Evolutionary conservation across 92 coral and sea anemone genomes (phyloP), one percentile per base, ranked within the genome.

Genomic region (Blastomussa wellsi): DNA sequence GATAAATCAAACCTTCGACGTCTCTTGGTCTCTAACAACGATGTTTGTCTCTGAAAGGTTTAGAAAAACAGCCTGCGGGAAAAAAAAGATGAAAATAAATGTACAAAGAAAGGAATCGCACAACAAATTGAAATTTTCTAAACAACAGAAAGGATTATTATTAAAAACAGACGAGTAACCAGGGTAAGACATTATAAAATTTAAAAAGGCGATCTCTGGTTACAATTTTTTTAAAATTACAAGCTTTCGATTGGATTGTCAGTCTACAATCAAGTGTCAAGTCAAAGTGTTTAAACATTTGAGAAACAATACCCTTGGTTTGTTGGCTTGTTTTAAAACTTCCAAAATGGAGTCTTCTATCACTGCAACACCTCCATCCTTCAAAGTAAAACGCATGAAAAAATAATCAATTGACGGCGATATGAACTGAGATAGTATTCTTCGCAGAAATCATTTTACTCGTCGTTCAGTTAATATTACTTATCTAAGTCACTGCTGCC

Each of bases 11-110:
- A 94, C 98, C 90, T 94, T 90, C 4, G 93, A 90, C 17, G 98
- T 94, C 49, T 81, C 92, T 38, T 89, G 95, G 68, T 94, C 98
- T 22, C 87, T 86, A 15, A 94, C 98, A 35, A 87, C 83, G 33
- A 94, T 86, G 66, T 92, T 93, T 31, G 93, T 94, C 91, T 94
- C 98, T 22, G 94, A 87, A 44, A 94, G 86, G 74, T 91, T 90
- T 31, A 94, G 74, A 38, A 87, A 94, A 11, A 94, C 98, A 52
- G 88, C 89, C 98, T 94, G 83, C 10, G 2, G 62, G 75, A 74
- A 73, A 11, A 66, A 66, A 84, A 65, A n/a, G n/a, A 24, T 31
- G 15, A 17, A 3, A 28, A 39, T 8, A 62, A 62, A 13, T 22
- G 42, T 35, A 26, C n/a, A n/a, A n/a, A n/a, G n/a, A n/a, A n/a